Percentiles rank a stretch among this genome's conserved stretches.
Evolutionary conservation across 2,888 invertebrate genomes (phyloP).

Genomic region (Melanchra persicariae): DNA sequence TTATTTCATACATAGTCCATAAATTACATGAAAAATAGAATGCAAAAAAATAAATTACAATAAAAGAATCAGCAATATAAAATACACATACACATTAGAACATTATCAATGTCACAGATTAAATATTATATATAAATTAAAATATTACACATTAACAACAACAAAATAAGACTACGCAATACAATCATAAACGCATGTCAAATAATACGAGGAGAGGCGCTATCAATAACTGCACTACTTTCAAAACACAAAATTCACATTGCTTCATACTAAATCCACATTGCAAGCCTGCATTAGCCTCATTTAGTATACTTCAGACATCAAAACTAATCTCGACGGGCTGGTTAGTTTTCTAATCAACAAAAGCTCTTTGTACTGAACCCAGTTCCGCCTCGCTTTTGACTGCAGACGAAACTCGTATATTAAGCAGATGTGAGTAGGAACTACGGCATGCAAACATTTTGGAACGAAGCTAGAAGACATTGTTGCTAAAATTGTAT

Average conservation of each 20-base stretch:
- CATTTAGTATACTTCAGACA: conserved; percentile 27
- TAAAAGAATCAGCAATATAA: too few relatives aligned
- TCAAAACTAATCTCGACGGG: conserved; percentile 49
- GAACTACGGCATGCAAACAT: conserved; percentile 11
- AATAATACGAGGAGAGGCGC: too few relatives aligned
- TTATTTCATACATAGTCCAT: too few relatives aligned
- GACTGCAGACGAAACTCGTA: conserved; percentile 30
- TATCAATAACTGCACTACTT: neutral
- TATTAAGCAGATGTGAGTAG: conserved; percentile 45
- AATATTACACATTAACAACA: too few relatives aligned
- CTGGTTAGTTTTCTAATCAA: conserved; percentile 57
- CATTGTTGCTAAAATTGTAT: conserved; percentile 8
- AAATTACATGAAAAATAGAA: too few relatives aligned
- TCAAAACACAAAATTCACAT: neutral
- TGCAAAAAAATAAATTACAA: too few relatives aligned
- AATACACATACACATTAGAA: too few relatives aligned
- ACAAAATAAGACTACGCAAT: too few relatives aligned
- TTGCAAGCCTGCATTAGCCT: conserved; percentile 17
- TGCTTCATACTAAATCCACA: conserved; percentile 2
- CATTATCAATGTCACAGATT: too few relatives aligned
- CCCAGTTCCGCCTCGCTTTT: conserved; percentile 37
- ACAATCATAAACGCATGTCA: too few relatives aligned
- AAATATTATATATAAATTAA: too few relatives aligned
- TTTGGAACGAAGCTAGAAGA: conserved; percentile 19
- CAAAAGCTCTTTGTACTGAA: conserved; percentile 49